These are phyloP conservation scores for Oscarella lobularis DNA, from an alignment of 37 sponge, comb jelly and placozoan genomes.

Conservation along the genomic window DNA sequence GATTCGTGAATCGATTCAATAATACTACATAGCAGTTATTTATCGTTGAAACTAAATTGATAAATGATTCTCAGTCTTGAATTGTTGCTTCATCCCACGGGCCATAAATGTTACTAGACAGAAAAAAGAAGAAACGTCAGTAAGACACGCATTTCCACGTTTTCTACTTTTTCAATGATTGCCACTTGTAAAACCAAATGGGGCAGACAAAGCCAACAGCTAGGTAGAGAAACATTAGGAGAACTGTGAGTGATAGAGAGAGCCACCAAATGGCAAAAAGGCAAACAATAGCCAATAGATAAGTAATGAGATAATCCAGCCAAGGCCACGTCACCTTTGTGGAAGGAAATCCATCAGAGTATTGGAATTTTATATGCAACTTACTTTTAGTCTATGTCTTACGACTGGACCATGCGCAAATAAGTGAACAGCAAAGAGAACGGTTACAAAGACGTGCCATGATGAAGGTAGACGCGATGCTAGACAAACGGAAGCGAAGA, in stretches of 20 bases:
- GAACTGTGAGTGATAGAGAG: conserved; percentile 7
- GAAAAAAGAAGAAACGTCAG: background rate
- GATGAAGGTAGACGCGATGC: conserved; percentile 66
- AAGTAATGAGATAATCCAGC: background rate
- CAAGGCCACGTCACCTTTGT: background rate
- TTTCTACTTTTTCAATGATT: conserved; percentile 49
- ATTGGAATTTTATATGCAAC: background rate
- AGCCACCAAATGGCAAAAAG: background rate
- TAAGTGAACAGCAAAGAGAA: conserved; percentile 42
- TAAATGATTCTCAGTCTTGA: background rate
- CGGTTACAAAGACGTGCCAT: conserved; percentile 34
- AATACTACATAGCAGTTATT: too few species aligned
- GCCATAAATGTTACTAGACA: conserved; percentile 53
- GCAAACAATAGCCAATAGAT: background rate
- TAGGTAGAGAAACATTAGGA: conserved; percentile 17
- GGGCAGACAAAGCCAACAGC: conserved; percentile 36
- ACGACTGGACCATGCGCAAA: conserved; percentile 50
- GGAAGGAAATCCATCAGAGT: background rate
- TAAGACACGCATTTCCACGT: background rate
- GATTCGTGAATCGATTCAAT: too few species aligned
- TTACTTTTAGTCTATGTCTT: conserved; percentile 17
- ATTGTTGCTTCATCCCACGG: conserved; percentile 85
- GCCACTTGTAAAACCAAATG: conserved; percentile 25
- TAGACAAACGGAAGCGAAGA: conserved; percentile 77
- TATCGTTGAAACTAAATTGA: too few species aligned